A percentile compares a stretch with the other conserved stretches of the same genome.
These are phyloP conservation scores for Oriolus oriolus DNA, from an alignment of 2,113 vertebrate genomes.

Conservation along the genomic window DNA sequence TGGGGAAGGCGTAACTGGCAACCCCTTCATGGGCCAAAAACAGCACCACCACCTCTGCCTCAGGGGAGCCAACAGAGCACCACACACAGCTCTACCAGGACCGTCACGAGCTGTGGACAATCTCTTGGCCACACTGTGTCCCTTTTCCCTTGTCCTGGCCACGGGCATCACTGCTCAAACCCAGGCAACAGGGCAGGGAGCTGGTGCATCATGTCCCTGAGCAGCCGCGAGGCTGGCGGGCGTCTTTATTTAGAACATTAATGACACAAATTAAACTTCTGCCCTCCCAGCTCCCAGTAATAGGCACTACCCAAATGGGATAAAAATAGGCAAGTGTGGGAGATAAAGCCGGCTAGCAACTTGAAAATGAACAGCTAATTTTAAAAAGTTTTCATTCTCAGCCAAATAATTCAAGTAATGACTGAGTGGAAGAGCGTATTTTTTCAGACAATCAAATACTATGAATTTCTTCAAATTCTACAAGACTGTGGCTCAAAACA, in stretches of 20 bases:
- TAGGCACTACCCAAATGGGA: background rate
- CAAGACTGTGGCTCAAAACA: background rate
- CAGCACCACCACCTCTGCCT: rapidly evolving
- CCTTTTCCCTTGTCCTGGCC: rapidly evolving
- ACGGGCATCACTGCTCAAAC: background rate
- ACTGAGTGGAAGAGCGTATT: background rate
- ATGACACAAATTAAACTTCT: constrained; percentile 15
- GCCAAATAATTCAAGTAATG: background rate
- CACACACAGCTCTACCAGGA: background rate
- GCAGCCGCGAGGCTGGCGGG: rapidly evolving
- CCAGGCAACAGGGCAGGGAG: background rate
- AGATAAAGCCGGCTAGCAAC: background rate
- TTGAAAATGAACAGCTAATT: background rate
- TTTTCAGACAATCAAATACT: background rate
- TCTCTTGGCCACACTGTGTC: rapidly evolving
- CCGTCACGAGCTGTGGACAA: rapidly evolving
- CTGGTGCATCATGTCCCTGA: rapidly evolving
- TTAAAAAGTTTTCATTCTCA: background rate
- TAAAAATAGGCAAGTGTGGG: constrained; percentile 24
- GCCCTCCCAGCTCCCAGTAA: background rate
- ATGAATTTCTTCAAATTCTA: background rate
- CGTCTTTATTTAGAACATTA: background rate
- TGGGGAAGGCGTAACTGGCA: rapidly evolving
- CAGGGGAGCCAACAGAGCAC: background rate
- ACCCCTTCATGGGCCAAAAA: background rate